phyloP scores from a whole-genome alignment of 2,888 invertebrate genomes.

The Volucella inflata region DNA sequence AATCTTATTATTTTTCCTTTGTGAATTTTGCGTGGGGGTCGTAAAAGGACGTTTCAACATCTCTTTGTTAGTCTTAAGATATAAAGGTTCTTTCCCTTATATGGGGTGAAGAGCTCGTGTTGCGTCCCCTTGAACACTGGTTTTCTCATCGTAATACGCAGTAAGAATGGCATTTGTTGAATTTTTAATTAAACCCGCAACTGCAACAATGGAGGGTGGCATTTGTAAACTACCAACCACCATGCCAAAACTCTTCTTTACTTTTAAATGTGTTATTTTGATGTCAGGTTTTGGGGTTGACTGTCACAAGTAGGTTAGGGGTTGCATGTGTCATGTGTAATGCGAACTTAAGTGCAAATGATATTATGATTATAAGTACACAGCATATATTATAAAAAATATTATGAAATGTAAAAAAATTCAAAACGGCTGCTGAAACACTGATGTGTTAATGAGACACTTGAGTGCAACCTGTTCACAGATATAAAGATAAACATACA shows the following conservation, averaged over 20 bases:
- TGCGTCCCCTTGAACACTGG: constrained; percentile 39
- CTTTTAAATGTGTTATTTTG: constrained; percentile 67
- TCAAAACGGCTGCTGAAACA: constrained; percentile 36
- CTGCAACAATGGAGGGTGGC: constrained; percentile 50
- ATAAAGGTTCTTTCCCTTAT: constrained; percentile 33
- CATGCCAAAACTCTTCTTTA: neutral
- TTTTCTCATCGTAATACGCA: constrained; percentile 16
- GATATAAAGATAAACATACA: constrained; percentile 18
- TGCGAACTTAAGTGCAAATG: constrained; percentile 58
- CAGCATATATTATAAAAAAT: neutral
- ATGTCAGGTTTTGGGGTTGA: constrained; percentile 69
- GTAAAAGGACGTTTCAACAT: neutral
- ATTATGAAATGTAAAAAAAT: constrained; percentile 36
- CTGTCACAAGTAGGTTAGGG: constrained; percentile 36
- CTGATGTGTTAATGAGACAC: constrained; percentile 52
- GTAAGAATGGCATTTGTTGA: constrained; percentile 61
- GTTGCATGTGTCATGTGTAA: constrained; percentile 57
- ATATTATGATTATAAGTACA: constrained; percentile 58
- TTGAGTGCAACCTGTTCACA: constrained; percentile 22
- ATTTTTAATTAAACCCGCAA: constrained; percentile 71
- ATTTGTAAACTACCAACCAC: constrained; percentile 33
- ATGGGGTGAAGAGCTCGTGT: constrained; percentile 1
- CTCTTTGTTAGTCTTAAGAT: constrained; percentile 29
- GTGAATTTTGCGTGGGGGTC: constrained; percentile 14
- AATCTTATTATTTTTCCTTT: constrained; percentile 14